phyloP scores from a whole-genome alignment of 2,113 vertebrate species.

The Mohoua ochrocephala region DNA sequence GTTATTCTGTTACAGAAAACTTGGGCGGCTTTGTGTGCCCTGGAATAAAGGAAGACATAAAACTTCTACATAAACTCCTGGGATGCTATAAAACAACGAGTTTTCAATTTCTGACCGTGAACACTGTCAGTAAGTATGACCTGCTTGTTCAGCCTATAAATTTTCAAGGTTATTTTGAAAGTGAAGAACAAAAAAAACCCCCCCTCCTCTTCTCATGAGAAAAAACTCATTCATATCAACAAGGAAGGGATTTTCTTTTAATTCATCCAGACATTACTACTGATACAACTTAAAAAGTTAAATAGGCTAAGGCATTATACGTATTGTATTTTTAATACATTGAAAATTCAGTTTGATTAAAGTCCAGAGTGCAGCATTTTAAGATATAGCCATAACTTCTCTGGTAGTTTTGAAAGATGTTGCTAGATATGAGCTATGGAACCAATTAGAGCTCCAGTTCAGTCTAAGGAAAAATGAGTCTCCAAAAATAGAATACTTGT shows the following conservation, averaged over 20 bases:
- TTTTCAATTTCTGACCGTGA: constrained; percentile 42
- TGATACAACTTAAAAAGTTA: not conserved
- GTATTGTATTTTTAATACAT: not conserved
- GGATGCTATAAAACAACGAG: not conserved
- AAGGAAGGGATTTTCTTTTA: not conserved
- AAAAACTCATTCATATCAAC: not conserved
- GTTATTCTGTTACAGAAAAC: not conserved
- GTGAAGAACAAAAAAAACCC: not conserved
- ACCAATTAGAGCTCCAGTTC: constrained; percentile 37
- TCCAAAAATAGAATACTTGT: constrained; percentile 8
- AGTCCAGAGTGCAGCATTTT: not conserved
- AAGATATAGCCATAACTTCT: not conserved
- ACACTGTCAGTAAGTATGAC: not conserved
- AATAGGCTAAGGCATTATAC: not conserved
- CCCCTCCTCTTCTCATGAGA: not conserved
- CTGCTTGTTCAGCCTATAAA: constrained; percentile 25
- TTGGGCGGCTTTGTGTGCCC: not conserved
- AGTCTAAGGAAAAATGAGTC: constrained; percentile 22
- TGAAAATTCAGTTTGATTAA: constrained; percentile 14
- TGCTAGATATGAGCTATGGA: constrained; percentile 39
- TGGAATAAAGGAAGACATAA: constrained; percentile 25
- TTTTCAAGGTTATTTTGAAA: constrained; percentile 50
- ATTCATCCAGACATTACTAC: not conserved
- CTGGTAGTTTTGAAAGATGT: not conserved
- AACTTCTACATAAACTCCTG: constrained; percentile 19